Conservation (phyloP, 2,113 vertebrate species). For the Hipposideros armiger region DNA sequence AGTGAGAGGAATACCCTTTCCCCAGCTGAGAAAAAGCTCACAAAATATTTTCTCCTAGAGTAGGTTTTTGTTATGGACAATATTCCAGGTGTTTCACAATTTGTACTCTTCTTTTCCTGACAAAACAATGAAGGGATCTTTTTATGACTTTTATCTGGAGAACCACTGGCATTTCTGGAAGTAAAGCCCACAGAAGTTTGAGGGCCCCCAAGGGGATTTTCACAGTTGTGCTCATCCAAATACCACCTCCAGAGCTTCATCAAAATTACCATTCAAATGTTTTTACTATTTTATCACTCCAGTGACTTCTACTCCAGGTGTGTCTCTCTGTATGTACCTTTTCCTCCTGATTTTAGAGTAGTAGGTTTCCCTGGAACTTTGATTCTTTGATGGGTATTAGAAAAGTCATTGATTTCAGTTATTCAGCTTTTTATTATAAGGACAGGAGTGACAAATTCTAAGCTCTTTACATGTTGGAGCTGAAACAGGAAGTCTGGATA, state of each 20-base stretch:
- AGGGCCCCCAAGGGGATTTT: neutral
- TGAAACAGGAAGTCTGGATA: neutral
- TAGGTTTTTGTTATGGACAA: neutral
- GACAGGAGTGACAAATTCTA: neutral
- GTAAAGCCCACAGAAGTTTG: neutral
- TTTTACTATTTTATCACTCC: neutral
- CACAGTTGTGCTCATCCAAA: neutral
- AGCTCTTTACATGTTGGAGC: neutral
- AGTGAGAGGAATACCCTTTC: neutral
- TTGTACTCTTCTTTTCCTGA: neutral
- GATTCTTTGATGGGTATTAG: neutral
- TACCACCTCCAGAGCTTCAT: neutral
- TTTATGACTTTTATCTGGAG: neutral
- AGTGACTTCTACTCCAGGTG: neutral
- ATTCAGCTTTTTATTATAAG: neutral
- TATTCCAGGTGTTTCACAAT: neutral
- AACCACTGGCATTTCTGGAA: neutral
- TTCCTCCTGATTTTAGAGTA: neutral
- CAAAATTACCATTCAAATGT: neutral
- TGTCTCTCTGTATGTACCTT: neutral
- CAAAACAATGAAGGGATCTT: neutral
- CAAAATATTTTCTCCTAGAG: neutral
- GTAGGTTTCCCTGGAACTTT: neutral
- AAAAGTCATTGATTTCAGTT: neutral
- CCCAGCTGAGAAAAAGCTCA: neutral